Conservation (phyloP, 2,888 invertebrate genomes). For the Drosophila eohydei region DNA sequence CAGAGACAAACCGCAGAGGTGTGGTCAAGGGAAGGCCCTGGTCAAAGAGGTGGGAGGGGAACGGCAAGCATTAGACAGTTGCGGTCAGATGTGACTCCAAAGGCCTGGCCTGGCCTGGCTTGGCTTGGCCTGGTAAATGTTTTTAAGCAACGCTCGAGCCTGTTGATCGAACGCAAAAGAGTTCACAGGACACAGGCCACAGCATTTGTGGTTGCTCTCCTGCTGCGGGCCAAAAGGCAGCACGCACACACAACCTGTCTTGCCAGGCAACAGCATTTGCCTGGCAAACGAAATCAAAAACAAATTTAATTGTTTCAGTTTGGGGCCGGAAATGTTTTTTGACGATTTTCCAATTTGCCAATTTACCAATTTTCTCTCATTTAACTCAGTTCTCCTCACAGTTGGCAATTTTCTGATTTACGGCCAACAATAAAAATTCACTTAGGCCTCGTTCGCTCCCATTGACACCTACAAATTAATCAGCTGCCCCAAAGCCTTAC, state of each 20-base stretch:
- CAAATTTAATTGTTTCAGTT: constrained; percentile 55
- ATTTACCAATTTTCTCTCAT: constrained; percentile 17
- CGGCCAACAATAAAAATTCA: constrained; percentile 69
- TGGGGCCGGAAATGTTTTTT: constrained; percentile 31
- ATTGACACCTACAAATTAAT: constrained; percentile 75
- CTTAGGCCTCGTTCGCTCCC: constrained; percentile 41
- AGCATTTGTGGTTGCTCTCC: constrained; percentile 62
- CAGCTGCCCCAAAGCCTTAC: constrained; percentile 40
- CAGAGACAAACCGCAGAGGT: constrained; percentile 37
- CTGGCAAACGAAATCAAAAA: constrained; percentile 62
- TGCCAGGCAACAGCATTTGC: constrained; percentile 40
- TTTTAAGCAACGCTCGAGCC: constrained; percentile 61
- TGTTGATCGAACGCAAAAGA: constrained; percentile 44
- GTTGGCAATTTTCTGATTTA: constrained; percentile 51
- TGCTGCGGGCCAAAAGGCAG: constrained; percentile 34
- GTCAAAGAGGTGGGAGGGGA: constrained; percentile 25
- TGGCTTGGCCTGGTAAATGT: constrained; percentile 49
- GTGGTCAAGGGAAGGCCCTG: not conserved
- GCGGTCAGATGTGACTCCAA: constrained; percentile 49
- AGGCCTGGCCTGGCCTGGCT: not conserved
- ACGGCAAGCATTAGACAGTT: constrained; percentile 51
- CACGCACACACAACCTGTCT: not conserved
- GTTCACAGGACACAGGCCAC: constrained; percentile 7
- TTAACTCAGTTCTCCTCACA: constrained; percentile 6
- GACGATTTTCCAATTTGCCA: constrained; percentile 28